These are phyloP conservation scores for Papilio elwesi DNA, from an alignment of 2,888 invertebrate species.

Conservation along the genomic window DNA sequence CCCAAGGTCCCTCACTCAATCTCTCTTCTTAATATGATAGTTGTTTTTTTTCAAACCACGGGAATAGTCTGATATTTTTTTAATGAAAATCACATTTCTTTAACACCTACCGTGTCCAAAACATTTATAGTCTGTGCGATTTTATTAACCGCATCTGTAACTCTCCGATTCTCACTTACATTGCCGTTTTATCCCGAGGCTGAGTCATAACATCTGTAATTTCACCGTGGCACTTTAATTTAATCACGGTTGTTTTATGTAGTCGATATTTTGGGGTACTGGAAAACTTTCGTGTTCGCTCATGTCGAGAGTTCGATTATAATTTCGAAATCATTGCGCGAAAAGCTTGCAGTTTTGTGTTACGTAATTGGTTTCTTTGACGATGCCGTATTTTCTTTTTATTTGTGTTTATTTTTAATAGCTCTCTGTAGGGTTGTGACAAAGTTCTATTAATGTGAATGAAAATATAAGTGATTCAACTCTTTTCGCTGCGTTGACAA, in stretches of 20 bases:
- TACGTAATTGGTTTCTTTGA: conserved; percentile 53
- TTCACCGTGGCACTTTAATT: conserved; percentile 44
- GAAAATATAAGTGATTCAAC: background rate
- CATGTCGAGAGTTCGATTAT: conserved; percentile 47
- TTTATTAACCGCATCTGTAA: conserved; percentile 12
- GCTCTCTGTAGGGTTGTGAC: conserved; percentile 5
- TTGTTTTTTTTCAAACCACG: too few relatives aligned
- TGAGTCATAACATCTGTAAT: conserved; percentile 29
- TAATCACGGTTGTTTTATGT: conserved; percentile 53
- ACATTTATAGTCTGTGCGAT: background rate
- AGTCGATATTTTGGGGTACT: conserved; percentile 57
- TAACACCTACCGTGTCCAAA: background rate
- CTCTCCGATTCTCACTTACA: conserved; percentile 9
- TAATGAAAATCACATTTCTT: too few relatives aligned
- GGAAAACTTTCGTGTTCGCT: conserved; percentile 57
- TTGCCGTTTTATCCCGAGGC: conserved; percentile 25
- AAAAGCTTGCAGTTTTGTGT: conserved; percentile 58
- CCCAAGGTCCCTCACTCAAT: too few relatives aligned
- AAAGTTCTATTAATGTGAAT: background rate
- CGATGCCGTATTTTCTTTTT: conserved; percentile 27
- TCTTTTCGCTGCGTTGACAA: background rate
- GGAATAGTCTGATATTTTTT: too few relatives aligned
- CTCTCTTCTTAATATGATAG: too few relatives aligned
- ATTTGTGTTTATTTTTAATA: background rate
- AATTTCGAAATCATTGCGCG: conserved; percentile 59